Base-by-base conservation (phyloP, 2,113 vertebrate species). In the Cephalopholis sonnerati region DNA sequence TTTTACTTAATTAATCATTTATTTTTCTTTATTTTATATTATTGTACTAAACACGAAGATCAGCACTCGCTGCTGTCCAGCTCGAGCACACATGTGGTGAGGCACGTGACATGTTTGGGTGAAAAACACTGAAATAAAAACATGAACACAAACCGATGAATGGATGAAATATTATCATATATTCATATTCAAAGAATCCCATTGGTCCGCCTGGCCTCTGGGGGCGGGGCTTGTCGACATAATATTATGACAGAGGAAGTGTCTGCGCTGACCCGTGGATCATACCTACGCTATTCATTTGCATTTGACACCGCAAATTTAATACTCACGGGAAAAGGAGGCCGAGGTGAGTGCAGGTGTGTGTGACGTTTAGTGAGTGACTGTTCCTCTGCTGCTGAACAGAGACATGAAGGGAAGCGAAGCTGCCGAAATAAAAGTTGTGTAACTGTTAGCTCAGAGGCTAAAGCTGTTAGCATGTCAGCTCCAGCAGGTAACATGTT, bases 161-260 rank as follows among this genome's bases (percentile, higher is more conserved):
- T 27, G n/a, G 44, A 18, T 11, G 17, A 50, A 25, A 64, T 17
- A 8, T 25, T 2, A 20, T 29, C 20, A 15, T 5, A 59, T 63
- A n/a, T 74, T 59, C 0, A 53, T 53, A 54, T 64, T 39, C 17
- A 13, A 11, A 36, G 51, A 65, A 57, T 17, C 0, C 29, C 29
- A 93, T 95, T 94, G 83, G 92, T 51, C 50, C 4, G 8, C 24
- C 2, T n/a, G 2, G 0, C 2, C 1, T 2, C 6, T 1, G 15
- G 39, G 81, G 93, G 93, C 85, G 93, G 85, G 65, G 57, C 73
- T 65, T 58, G 11, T n/a, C 4, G n/a, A 3, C 11, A 80, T 12
- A 9, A 53, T 48, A 16, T 22, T 4, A 4, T 58, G 10, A 80
- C 3, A 5, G 50, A 81, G 90, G 89, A 91, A 86, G 89, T 36